Evolutionary conservation across 2,797 vertebrate genomes (phyloP).

Genomic region (Leptodactylus fallax): DNA sequence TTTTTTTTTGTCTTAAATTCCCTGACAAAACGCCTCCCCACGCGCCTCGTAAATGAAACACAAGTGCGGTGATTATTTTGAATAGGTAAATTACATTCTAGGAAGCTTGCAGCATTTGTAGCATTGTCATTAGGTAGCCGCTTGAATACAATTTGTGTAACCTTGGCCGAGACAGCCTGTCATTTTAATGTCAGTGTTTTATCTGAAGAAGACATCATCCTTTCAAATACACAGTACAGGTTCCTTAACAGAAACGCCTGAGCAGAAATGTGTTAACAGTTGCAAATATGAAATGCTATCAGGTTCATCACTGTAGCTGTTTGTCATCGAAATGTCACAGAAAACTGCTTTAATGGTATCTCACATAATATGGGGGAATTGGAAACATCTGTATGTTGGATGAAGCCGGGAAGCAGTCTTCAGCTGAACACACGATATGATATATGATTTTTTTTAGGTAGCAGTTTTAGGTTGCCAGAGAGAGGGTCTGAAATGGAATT

Average conservation of each 20-base stretch:
- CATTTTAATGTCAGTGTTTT: conserved; percentile 89
- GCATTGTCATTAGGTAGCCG: conserved; percentile 89
- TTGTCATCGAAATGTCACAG: conserved; percentile 90
- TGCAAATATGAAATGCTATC: conserved; percentile 87
- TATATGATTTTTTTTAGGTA: conserved; percentile 59
- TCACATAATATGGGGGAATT: conserved; percentile 83
- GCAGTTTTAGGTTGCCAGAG: conserved; percentile 27
- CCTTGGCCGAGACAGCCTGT: conserved; percentile 92
- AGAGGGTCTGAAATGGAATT: conserved; percentile 34
- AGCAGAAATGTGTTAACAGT: conserved; percentile 86
- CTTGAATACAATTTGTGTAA: conserved; percentile 91
- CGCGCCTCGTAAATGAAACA: conserved; percentile 84
- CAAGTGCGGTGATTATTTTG: conserved; percentile 87
- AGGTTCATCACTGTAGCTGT: conserved; percentile 88
- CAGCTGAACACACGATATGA: conserved; percentile 70
- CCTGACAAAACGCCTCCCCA: conserved; percentile 82
- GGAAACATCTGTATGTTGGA: conserved; percentile 85
- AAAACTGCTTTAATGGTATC: conserved; percentile 89
- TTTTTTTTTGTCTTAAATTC: not conserved
- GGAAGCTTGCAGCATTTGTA: conserved; percentile 90
- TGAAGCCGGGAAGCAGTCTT: conserved; percentile 75
- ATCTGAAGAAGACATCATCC: conserved; percentile 89
- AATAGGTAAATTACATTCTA: conserved; percentile 92
- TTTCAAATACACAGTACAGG: conserved; percentile 81
- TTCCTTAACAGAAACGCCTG: conserved; percentile 79